Base-by-base conservation (phyloP, 2,888 invertebrate species). In the Drosophila pseudotalamancana region DNA sequence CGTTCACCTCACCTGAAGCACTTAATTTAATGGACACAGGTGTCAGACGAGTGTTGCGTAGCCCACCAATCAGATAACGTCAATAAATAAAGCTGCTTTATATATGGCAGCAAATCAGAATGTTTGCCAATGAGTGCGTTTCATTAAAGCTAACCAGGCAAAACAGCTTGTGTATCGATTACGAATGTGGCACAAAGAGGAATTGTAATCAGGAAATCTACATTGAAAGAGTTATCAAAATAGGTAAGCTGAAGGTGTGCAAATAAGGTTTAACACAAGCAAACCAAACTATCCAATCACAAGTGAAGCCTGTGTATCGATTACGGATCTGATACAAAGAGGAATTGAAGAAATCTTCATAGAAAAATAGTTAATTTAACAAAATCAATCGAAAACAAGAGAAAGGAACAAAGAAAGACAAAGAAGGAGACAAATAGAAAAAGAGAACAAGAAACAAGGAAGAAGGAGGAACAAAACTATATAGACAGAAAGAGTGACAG, bases 11-110 rank as follows among this genome's bases (percentile, higher is more conserved):
- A n/a, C n/a, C n/a, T n/a, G n/a, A 14, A 40, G 23, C 27, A 18
- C 8, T 16, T 29, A 6, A 29, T 19, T 4, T 43, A 43, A 43
- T 43, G 29, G 29, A 9, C 29, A 16, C 40, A 43, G 43, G 43
- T 43, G 29, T 43, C 14, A 11, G 40, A 42, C n/a, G n/a, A n/a
- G n/a, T 42, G 14, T 16, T 42, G 25, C 23, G 40, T 25, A 42
- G 14, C 40, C 11, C 23, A 16, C 40, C 11, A 9, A 25, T 11
- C 25, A 14, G 40, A 42, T 42, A 42, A 25, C 40, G 25, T n/a
- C n/a, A n/a, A n/a, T n/a, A 4, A 6, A 25, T 16, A 25, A 23
- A 25, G 19, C 18, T 45, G 29, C 4, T 3, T n/a, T 29, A 31
- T 29, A 19, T 45, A 12, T 45, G 21, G 16, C 16, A 18, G 8